Conservation (phyloP, 1,140 invertebrate species). For the Caenorhabditis tropicalis region DNA sequence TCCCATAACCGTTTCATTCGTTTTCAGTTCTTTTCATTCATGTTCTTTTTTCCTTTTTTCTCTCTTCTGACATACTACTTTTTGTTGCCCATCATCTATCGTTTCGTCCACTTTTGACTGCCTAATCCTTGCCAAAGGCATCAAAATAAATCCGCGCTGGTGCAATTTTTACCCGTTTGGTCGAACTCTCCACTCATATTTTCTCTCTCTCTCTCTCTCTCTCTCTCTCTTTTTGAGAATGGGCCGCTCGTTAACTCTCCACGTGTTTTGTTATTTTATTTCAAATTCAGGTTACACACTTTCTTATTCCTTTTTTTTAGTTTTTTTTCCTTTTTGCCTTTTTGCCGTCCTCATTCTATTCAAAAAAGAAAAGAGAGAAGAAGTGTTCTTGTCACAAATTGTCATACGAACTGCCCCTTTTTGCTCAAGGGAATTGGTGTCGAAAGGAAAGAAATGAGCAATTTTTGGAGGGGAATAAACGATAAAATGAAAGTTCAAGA, state of each 20-base stretch:
- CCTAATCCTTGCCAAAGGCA: slow-evolving; percentile 29
- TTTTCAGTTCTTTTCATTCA: background rate
- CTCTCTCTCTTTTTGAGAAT: background rate
- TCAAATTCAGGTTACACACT: background rate
- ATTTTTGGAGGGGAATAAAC: background rate
- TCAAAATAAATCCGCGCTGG: slow-evolving; percentile 38
- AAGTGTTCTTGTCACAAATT: slow-evolving; percentile 40
- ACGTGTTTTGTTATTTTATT: background rate
- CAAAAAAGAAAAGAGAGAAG: background rate
- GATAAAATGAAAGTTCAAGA: background rate
- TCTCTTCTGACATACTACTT: slow-evolving; percentile 38
- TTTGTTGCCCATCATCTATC: slow-evolving; percentile 29
- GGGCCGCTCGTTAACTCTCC: slow-evolving; percentile 4
- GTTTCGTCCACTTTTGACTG: slow-evolving; percentile 15
- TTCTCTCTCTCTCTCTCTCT: background rate
- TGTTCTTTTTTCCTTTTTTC: slow-evolving; percentile 29
- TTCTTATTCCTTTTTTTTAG: background rate
- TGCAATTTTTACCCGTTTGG: background rate
- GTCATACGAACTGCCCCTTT: slow-evolving; percentile 14
- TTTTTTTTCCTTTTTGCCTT: background rate
- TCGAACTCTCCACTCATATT: background rate
- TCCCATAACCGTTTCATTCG: background rate
- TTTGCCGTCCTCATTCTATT: too few species aligned
- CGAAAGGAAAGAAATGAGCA: background rate
- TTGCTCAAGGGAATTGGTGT: slow-evolving; percentile 22